These are phyloP conservation scores for Chaenodraco wilsoni DNA, from an alignment of 2,797 vertebrate species.

Conservation along the genomic window DNA sequence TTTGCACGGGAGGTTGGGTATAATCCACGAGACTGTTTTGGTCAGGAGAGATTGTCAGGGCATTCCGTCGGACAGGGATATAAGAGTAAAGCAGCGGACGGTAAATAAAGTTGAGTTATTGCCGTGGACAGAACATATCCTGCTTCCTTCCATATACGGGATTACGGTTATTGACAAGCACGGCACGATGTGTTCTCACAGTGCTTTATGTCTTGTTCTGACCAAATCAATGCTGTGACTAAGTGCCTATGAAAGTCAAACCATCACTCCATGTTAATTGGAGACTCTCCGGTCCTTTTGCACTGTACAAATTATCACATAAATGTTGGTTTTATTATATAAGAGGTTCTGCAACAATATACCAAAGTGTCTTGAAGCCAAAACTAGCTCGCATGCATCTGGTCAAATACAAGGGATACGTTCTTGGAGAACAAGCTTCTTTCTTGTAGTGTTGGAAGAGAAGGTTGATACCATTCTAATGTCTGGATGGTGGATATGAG, in stretches of 20 bases:
- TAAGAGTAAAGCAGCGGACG: slow-evolving; percentile 52
- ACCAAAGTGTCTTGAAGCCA: no score
- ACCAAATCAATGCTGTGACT: slow-evolving; percentile 55
- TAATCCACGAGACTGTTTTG: slow-evolving; percentile 44
- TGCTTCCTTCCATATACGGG: slow-evolving; percentile 60
- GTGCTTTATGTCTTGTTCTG: slow-evolving; percentile 60
- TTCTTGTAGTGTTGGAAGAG: background rate
- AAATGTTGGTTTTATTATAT: background rate
- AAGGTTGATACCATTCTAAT: background rate
- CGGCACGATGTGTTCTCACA: slow-evolving; percentile 41
- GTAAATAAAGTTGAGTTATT: slow-evolving; percentile 68
- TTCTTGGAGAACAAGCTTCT: background rate
- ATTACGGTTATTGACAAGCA: slow-evolving; percentile 67
- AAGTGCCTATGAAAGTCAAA: slow-evolving; percentile 66
- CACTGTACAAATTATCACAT: background rate
- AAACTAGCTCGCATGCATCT: background rate
- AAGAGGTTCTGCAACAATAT: background rate
- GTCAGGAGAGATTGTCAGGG: slow-evolving; percentile 44
- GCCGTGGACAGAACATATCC: slow-evolving; percentile 53
- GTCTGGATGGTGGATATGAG: background rate
- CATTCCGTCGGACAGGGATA: slow-evolving; percentile 58
- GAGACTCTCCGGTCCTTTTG: background rate
- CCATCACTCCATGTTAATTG: slow-evolving; percentile 21
- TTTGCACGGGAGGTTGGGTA: slow-evolving; percentile 49
- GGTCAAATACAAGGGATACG: background rate